Evolutionary conservation across 2,888 invertebrate species (phyloP).

Genomic region (Neoitamus cyanurus): DNA sequence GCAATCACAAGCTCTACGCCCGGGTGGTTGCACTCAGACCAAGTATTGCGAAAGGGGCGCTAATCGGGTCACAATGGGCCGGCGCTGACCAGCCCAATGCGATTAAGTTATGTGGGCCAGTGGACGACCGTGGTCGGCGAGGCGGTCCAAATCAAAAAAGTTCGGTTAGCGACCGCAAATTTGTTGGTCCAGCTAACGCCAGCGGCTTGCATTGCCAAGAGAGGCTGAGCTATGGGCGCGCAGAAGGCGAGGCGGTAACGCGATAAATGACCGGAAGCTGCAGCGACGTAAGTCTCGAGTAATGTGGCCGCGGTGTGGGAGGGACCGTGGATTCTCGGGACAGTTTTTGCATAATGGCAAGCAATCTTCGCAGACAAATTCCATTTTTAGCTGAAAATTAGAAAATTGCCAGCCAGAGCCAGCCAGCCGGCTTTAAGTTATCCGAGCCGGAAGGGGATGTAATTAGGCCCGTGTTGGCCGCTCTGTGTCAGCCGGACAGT

Average conservation of each 20-base stretch:
- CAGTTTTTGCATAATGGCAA: slow-evolving; percentile 23
- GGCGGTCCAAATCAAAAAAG: not conserved
- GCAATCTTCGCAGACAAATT: not conserved
- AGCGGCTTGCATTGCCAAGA: not conserved
- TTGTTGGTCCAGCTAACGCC: slow-evolving; percentile 9
- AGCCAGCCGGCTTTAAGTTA: not conserved
- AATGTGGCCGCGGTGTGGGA: not conserved
- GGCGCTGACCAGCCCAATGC: not conserved
- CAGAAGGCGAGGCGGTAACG: not conserved
- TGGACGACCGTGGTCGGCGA: not conserved
- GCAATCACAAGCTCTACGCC: not conserved
- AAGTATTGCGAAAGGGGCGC: not conserved
- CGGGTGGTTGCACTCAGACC: not conserved
- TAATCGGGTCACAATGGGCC: not conserved
- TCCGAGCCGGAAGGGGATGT: slow-evolving; percentile 20
- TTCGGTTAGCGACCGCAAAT: not conserved
- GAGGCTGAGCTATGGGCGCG: not conserved
- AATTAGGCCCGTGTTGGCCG: not conserved
- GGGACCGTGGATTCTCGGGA: not conserved
- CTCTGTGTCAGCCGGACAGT: not conserved
- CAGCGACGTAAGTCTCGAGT: not conserved
- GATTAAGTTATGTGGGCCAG: slow-evolving; percentile 27
- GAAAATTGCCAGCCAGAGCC: not conserved
- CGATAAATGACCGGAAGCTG: slow-evolving; percentile 30
- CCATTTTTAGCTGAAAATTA: slow-evolving; percentile 24